Conservation (phyloP, 2,113 vertebrate species). For the Brienomyrus brachyistius region DNA sequence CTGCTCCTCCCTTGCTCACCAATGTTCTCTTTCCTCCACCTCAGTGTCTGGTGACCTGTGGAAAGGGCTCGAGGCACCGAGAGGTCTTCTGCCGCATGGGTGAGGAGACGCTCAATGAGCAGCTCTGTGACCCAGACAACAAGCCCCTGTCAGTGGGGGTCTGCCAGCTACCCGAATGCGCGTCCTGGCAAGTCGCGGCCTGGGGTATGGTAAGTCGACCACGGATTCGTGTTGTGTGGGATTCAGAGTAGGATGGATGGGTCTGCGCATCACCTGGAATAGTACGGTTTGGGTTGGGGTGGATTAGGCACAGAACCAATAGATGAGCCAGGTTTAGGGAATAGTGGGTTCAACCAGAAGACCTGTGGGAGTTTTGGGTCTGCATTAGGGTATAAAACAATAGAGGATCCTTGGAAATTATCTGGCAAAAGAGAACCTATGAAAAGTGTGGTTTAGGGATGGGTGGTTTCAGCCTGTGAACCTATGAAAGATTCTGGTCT, state of each 20-base stretch:
- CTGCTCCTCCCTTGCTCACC: background rate
- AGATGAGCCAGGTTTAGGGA: background rate
- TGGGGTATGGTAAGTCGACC: slow-evolving; percentile 72
- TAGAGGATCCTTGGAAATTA: background rate
- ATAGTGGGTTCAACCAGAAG: background rate
- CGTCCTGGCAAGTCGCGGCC: slow-evolving; percentile 81
- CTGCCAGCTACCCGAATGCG: slow-evolving; percentile 74
- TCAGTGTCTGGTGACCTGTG: slow-evolving; percentile 85
- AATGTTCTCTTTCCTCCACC: slow-evolving; percentile 19
- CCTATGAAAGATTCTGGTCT: background rate
- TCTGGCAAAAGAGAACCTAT: background rate
- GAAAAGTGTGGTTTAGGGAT: background rate
- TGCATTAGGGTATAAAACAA: background rate
- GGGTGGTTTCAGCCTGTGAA: background rate
- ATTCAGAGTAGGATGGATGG: background rate
- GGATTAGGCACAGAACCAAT: background rate
- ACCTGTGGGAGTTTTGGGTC: background rate
- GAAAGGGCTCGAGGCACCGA: slow-evolving; percentile 75
- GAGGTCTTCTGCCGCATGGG: slow-evolving; percentile 75
- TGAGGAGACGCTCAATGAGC: slow-evolving; percentile 68
- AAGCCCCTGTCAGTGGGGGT: slow-evolving; percentile 65
- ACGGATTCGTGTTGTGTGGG: slow-evolving; percentile 42
- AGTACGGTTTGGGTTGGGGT: background rate
- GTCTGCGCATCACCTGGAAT: background rate
- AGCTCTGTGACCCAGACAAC: slow-evolving; percentile 66